Conservation (phyloP, 2,888 invertebrate genomes). For the Ctenicera cuprea region DNA sequence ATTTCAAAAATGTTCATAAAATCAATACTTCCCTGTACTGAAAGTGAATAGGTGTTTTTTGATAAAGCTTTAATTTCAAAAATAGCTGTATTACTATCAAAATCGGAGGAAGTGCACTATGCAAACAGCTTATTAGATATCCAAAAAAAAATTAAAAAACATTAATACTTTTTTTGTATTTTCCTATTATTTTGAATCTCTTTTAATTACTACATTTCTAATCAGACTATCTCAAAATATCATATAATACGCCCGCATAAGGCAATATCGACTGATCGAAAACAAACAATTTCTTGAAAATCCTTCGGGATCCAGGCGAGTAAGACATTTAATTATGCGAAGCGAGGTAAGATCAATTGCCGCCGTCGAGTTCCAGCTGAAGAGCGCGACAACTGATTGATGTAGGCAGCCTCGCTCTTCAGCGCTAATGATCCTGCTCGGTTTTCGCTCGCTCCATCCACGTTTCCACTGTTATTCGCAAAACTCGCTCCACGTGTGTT, state of each 20-base stretch:
- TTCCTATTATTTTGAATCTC: too few relatives aligned
- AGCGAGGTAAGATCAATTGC: slow-evolving; percentile 53
- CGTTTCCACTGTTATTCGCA: slow-evolving; percentile 37
- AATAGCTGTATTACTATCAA: too few relatives aligned
- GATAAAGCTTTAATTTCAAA: too few relatives aligned
- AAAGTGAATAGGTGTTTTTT: too few relatives aligned
- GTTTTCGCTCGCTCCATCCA: slow-evolving; percentile 42
- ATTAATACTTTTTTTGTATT: too few relatives aligned
- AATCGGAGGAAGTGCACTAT: too few relatives aligned
- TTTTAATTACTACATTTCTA: too few relatives aligned
- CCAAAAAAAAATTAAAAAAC: too few relatives aligned
- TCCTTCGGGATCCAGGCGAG: slow-evolving; percentile 43
- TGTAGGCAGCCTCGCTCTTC: slow-evolving; percentile 47
- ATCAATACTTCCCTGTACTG: too few relatives aligned
- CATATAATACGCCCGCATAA: slow-evolving; percentile 18
- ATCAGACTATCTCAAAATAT: too few relatives aligned
- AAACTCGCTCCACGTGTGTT: slow-evolving; percentile 40
- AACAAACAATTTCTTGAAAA: slow-evolving; percentile 33
- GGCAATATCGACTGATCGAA: slow-evolving; percentile 36
- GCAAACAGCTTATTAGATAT: too few relatives aligned
- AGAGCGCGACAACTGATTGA: slow-evolving; percentile 54
- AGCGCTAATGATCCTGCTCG: slow-evolving; percentile 51
- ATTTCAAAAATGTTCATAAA: too few relatives aligned
- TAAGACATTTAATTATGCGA: slow-evolving; percentile 53
- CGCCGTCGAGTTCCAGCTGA: slow-evolving; percentile 46